Evolutionary conservation across 2,113 vertebrate species (phyloP), one percentile per base, ranked within the genome.

Genomic region (Eulacestoma nigropectus): DNA sequence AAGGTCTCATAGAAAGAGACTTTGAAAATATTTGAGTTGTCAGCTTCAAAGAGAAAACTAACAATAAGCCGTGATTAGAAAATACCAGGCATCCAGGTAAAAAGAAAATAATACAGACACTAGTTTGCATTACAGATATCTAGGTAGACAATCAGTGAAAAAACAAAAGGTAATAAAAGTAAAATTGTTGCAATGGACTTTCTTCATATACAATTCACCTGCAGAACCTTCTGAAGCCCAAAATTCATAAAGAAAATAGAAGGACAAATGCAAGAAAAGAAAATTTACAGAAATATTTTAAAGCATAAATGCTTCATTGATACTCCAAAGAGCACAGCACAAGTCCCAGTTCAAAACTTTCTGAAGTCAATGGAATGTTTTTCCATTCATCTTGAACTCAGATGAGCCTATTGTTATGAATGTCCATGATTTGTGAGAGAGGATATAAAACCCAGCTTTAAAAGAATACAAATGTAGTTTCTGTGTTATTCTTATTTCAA

Each of bases 401-500:
- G 87, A 93, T 89, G 69, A 90, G 73, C 49, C 81, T 79, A 82
- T 82, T 96, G 73, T 90, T 95, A 75, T n/a, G 72, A 88, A 92
- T 94, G 93, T 30, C 67, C 77, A 87, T 90, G 29, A 90, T 85
- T 90, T 89, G 92, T 64, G 94, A 89, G 82, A 89, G 64, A 81
- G 60, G 42, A 86, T 75, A 84, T 77, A 90, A 92, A 92, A 41
- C 18, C 17, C 55, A 93, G 39, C 42, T 94, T 91, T 85, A 89
- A 89, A 89, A 95, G 92, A 93, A 87, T 64, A 91, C 64, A 86
- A 91, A 91, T 57, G 70, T 68, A 86, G 59, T 94, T 96, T 73
- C 89, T 82, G 13, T 91, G 64, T 72, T 82, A 33, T 93, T 94
- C 91, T 87, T 77, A 65, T 96, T 94, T 97, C 81, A 95, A 44